Base-by-base conservation (phyloP, 53 echinoderm and acorn worm species). In the Actinopyga echinites region DNA sequence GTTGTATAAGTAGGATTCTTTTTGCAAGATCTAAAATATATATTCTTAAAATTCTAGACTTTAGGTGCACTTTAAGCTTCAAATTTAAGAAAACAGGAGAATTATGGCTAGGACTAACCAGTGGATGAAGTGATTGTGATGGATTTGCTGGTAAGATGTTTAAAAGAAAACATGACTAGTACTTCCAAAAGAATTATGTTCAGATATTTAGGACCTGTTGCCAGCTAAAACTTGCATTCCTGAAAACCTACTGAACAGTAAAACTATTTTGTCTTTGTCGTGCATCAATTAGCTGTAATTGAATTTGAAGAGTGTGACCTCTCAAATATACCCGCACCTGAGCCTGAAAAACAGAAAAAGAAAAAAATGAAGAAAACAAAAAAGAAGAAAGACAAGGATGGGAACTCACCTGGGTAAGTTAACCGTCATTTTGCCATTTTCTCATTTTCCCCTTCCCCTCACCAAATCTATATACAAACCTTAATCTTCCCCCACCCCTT, bases 281-380 rank as follows among this genome's bases (percentile, higher is more conserved):
- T 42, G n/a, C n/a, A n/a, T 56, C 57, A 30, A 33, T 15, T 75
- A 97, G 99, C 88, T 69, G 75, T 79, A 23, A 86, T 94, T 44
- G 94, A 90, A 61, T 97, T 97, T 89, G 99, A 97, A 64, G 99
- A 97, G 55, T 97, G 99, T 56, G 99, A 97, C 58, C 86, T 94
- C 20, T 97, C 99, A 26, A 97, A 94, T 82, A 88, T 97, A 52
- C 99, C 99, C 0, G 90, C 90, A 61, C 91, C 99, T 54, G 94
- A 97, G 38, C 94, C 92, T 11, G 86, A 90, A 36, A 81, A 86
- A 23, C 88, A 86, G 84, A 97, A 90, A 83, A 97, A 92, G 74
- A 90, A 89, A 24, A 92, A 88, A 53, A 87, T 80, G 21, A 88
- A 86, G 86, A 95, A 95, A 75, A 63, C 83, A 42, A 93, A 92